These are phyloP conservation scores for Trachythela sp. DNA, from an alignment of 64 coral and sea anemone species.

Conservation along the genomic window DNA sequence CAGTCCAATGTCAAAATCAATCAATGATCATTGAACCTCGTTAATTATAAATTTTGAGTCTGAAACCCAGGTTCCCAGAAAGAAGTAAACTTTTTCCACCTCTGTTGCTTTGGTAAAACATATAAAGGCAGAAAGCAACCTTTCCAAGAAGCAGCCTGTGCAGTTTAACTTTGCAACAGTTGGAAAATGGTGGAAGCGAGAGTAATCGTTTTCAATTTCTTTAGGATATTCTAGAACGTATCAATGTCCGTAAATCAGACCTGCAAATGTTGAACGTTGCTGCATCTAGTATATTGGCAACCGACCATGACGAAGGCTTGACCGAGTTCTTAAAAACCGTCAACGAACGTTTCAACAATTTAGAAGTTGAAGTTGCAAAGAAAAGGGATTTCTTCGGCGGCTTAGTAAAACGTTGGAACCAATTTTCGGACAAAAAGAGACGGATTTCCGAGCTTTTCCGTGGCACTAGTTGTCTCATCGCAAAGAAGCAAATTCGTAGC, in stretches of 20 bases:
- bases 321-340: neutral
- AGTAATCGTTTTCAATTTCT: neutral
- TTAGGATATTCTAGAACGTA: neutral
- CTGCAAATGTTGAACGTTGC: slow-evolving; percentile 3
- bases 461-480: neutral
- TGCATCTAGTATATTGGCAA: neutral
- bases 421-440: neutral
- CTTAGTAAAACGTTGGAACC: neutral
- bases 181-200: no score
- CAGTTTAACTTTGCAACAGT: no score
- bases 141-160: no score
- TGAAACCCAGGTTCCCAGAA: no score
- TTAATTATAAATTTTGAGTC: no score
- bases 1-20: no score
- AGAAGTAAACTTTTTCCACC: no score
- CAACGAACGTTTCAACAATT: slow-evolving; percentile 6
- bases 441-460: neutral
- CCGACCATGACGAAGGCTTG: neutral
- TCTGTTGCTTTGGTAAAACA: no score
- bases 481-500: neutral
- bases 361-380: neutral
- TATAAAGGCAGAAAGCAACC: no score
- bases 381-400: neutral
- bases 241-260: neutral
- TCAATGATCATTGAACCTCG: no score